phyloP scores from a whole-genome alignment of 2,113 vertebrate species.

The Myanophis thanlyinensis region DNA sequence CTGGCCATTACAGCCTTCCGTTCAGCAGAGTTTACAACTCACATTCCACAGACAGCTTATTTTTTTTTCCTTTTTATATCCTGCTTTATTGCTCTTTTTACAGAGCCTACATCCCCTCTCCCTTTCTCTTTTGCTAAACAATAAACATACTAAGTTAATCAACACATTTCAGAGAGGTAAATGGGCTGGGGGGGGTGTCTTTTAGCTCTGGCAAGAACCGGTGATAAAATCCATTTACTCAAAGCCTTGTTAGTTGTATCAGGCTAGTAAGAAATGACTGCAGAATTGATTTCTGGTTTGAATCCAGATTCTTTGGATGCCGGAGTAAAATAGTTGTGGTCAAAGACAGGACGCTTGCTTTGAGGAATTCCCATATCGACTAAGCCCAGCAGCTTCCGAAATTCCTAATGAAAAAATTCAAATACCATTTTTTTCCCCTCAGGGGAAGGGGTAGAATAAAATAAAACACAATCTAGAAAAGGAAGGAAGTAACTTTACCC shows the following conservation, averaged over 20 bases:
- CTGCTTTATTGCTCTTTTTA: constrained; percentile 11
- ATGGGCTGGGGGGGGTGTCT: background rate
- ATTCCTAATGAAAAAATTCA: background rate
- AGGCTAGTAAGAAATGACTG: constrained; percentile 46
- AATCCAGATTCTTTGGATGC: constrained; percentile 6
- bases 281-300: constrained; percentile 36
- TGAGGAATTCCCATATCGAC: background rate
- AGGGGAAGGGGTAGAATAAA: background rate
- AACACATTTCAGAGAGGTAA: constrained; percentile 42
- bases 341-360: background rate
- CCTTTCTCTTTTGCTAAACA: constrained; percentile 42
- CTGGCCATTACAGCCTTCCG: constrained; percentile 58
- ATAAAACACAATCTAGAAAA: background rate
- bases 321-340: background rate
- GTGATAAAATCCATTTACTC: background rate
- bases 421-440: background rate
- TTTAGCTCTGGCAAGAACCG: background rate
- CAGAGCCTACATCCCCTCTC: background rate
- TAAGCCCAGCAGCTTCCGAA: background rate
- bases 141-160: constrained; percentile 6
- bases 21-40: constrained; percentile 62
- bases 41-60: constrained; percentile 63
- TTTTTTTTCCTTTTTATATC: constrained; percentile 29
- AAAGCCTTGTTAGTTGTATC: constrained; percentile 8
- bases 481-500: background rate